phyloP scores from a whole-genome alignment of 2,113 vertebrate species.

The Prolemur simus region DNA sequence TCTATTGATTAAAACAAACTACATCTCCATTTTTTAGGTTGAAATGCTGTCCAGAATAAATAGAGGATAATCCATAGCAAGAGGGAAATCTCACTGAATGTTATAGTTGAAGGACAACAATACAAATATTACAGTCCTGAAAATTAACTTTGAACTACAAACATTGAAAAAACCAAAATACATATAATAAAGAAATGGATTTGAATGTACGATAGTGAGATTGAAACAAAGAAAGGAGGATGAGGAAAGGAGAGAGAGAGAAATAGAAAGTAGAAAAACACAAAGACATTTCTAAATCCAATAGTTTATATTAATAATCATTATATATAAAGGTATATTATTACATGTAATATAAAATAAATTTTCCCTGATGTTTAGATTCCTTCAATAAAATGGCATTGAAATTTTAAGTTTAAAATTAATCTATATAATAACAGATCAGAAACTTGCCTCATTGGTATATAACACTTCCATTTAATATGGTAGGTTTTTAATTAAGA shows the following conservation, averaged over 20 bases:
- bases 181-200: neutral
- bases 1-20: conserved; percentile 58
- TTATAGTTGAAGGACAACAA: neutral
- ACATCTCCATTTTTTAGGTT: conserved; percentile 24
- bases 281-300: neutral
- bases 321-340: neutral
- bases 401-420: neutral
- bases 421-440: neutral
- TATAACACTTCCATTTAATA: neutral
- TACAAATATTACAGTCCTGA: conserved; percentile 31
- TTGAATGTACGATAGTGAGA: neutral
- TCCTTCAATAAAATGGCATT: neutral
- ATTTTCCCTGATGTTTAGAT: neutral
- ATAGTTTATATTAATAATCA: neutral
- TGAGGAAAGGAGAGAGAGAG: neutral
- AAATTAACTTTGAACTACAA: conserved; percentile 45
- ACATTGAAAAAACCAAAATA: neutral
- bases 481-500: neutral
- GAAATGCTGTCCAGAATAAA: conserved; percentile 35
- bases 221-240: neutral
- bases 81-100: neutral
- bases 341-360: neutral
- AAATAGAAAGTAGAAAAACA: neutral
- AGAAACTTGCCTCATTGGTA: neutral
- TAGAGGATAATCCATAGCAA: neutral